Evolutionary conservation across 2,888 invertebrate genomes (phyloP).

Genomic region (Strigamia maritima): DNA sequence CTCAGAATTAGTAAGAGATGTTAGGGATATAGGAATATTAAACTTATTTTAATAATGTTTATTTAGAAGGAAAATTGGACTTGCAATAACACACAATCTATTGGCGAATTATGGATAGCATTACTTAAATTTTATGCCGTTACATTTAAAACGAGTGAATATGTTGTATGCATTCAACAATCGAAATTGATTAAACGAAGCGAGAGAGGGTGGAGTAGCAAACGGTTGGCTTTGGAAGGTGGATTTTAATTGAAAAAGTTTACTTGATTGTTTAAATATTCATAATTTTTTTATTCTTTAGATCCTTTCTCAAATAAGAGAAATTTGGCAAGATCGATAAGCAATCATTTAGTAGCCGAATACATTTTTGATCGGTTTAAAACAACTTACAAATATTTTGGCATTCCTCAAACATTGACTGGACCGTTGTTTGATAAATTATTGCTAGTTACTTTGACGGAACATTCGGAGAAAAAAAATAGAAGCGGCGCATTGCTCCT

Average conservation of each 20-base stretch:
- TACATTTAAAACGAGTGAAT: conserved; percentile 46
- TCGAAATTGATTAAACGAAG: conserved; percentile 44
- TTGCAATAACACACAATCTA: conserved; percentile 45
- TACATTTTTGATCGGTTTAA: conserved; percentile 55
- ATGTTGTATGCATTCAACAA: conserved; percentile 47
- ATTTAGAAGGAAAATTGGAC: conserved; percentile 45
- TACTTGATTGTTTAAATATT: background rate
- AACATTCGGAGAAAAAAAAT: background rate
- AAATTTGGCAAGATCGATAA: conserved; percentile 55
- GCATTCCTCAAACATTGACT: conserved; percentile 50
- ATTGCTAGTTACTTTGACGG: background rate
- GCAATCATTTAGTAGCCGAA: conserved; percentile 53
- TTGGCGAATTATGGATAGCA: conserved; percentile 52
- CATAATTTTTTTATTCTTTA: conserved; percentile 47
- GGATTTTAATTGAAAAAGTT: conserved; percentile 16
- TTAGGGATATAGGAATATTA: background rate
- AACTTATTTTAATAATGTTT: background rate
- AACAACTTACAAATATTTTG: conserved; percentile 56
- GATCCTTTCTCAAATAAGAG: conserved; percentile 56
- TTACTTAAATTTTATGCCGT: conserved; percentile 51
- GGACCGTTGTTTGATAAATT: conserved; percentile 50
- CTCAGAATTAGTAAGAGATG: background rate
- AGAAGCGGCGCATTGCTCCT: background rate
- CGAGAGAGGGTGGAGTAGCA: conserved; percentile 50
- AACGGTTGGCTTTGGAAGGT: conserved; percentile 52